Percentiles rank a stretch among this genome's conserved stretches.
Evolutionary conservation across 2,797 vertebrate genomes (phyloP).

Genomic region (Poeciliopsis presidionis): DNA sequence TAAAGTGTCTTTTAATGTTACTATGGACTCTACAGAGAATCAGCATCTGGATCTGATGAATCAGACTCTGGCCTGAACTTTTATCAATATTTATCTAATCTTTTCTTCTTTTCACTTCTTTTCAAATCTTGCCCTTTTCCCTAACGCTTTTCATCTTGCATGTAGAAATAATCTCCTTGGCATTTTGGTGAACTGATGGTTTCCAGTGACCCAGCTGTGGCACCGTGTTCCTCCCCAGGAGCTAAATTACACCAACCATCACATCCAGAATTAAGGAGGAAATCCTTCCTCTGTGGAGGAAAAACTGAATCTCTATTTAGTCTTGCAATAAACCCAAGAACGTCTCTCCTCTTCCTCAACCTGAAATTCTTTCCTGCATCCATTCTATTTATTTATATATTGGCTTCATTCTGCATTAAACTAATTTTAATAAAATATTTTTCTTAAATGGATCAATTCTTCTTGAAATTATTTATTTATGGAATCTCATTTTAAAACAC

Average conservation of each 20-base stretch:
- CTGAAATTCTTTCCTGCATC: background rate
- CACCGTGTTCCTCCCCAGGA: conserved; percentile 61
- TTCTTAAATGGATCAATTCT: too few relatives aligned
- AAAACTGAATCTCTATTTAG: conserved; percentile 58
- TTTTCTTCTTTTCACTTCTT: conserved; percentile 2
- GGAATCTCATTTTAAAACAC: background rate
- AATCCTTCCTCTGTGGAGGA: conserved; percentile 55
- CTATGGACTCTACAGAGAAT: background rate
- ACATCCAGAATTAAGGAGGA: conserved; percentile 47
- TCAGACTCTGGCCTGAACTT: background rate
- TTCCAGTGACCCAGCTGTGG: conserved; percentile 60
- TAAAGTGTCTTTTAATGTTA: background rate
- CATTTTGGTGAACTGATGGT: conserved; percentile 51
- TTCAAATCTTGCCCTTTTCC: conserved; percentile 1
- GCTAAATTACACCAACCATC: conserved; percentile 64
- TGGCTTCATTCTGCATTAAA: background rate
- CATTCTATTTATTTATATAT: background rate
- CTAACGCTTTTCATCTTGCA: conserved; percentile 13
- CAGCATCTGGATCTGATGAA: background rate
- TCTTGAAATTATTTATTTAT: background rate
- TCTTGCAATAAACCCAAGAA: conserved; percentile 51
- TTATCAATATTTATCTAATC: background rate
- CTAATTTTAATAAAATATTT: too few relatives aligned
- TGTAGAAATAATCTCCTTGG: conserved; percentile 55
- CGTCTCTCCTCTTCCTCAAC: conserved; percentile 18